Conservation (phyloP, 2,113 vertebrate species). For the Cephalopterus ornatus region DNA sequence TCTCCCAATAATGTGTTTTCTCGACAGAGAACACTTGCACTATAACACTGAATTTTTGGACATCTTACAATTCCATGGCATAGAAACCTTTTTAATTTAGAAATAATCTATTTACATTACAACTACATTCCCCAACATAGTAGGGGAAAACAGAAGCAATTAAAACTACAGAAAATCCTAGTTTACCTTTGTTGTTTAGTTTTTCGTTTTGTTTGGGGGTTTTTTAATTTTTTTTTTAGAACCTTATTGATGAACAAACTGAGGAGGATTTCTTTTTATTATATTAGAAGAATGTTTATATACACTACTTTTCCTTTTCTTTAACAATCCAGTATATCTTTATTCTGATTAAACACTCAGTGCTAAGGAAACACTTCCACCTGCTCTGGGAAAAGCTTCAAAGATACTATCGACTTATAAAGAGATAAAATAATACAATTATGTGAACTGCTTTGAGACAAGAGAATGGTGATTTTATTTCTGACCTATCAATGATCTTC, state of each 20-base stretch:
- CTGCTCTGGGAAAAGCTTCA: background rate
- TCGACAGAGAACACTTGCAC: background rate
- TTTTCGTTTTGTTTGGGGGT: background rate
- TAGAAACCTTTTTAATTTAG: background rate
- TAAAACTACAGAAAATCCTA: background rate
- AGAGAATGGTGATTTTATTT: background rate
- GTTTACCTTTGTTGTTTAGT: background rate
- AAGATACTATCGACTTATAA: background rate
- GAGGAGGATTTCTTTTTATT: background rate
- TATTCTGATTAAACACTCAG: background rate
- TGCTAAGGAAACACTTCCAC: background rate
- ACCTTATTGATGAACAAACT: background rate
- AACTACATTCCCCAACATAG: background rate
- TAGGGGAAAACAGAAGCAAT: background rate
- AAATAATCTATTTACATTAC: background rate
- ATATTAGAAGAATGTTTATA: background rate
- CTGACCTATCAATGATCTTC: background rate
- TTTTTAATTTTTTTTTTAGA: background rate
- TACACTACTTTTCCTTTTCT: background rate
- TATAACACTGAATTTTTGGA: background rate
- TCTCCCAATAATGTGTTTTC: background rate
- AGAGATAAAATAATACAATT: background rate
- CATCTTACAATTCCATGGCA: background rate
- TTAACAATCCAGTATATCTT: background rate
- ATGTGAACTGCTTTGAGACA: background rate